Percentiles rank a stretch among this genome's conserved stretches.
phyloP scores from a whole-genome alignment of 2,797 vertebrate species.

The Epinephelus awoara region DNA sequence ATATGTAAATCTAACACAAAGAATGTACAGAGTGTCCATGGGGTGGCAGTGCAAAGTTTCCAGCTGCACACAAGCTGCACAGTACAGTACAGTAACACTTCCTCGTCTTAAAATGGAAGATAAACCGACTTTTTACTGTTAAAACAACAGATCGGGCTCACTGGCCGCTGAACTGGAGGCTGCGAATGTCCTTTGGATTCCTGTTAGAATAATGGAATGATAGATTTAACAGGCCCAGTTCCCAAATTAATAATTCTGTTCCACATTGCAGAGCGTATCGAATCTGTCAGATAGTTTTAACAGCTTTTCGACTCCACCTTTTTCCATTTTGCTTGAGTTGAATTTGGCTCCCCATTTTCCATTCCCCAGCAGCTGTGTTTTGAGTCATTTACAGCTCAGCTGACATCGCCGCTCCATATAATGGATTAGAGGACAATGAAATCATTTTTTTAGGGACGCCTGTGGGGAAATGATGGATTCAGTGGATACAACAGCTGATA shows the following conservation, averaged over 20 bases:
- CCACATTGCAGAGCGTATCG: constrained; percentile 77
- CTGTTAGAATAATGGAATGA: constrained; percentile 85
- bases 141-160: constrained; percentile 74
- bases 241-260: constrained; percentile 84
- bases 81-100: constrained; percentile 36
- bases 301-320: constrained; percentile 71
- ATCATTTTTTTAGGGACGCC: constrained; percentile 61
- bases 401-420: constrained; percentile 81
- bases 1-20: neutral
- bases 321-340: constrained; percentile 73
- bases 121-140: constrained; percentile 69
- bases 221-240: constrained; percentile 84
- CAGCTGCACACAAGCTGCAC: neutral
- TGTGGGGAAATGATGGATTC: constrained; percentile 77
- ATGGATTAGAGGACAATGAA: constrained; percentile 79
- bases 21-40: constrained; percentile 51
- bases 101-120: constrained; percentile 66
- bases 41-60: constrained; percentile 71
- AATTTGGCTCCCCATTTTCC: constrained; percentile 72
- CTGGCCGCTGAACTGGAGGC: constrained; percentile 69
- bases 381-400: constrained; percentile 88
- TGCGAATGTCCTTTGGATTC: constrained; percentile 75
- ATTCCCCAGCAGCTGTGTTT: constrained; percentile 81
- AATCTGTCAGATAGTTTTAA: constrained; percentile 81
- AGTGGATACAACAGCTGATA: constrained; percentile 67